Evolutionary conservation across 2,113 vertebrate species (phyloP).

Genomic region (Lepus europaeus): DNA sequence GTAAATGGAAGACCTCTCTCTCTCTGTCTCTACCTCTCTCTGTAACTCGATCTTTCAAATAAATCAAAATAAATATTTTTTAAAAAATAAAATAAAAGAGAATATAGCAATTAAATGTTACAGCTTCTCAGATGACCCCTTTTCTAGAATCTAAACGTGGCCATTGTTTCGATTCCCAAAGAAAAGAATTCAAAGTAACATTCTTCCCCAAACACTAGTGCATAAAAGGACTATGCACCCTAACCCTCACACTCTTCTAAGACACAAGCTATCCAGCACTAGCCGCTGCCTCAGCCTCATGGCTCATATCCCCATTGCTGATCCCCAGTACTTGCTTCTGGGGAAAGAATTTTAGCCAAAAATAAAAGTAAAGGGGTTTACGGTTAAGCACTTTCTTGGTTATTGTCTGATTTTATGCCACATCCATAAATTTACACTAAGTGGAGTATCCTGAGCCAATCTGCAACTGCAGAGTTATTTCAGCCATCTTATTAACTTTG

Average conservation of each 20-base stretch:
- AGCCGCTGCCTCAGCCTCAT: not conserved
- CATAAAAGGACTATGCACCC: not conserved
- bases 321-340: not conserved
- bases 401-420: not conserved
- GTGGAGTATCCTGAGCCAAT: not conserved
- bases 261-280: rapidly evolving
- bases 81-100: not conserved
- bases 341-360: not conserved
- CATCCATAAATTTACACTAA: not conserved
- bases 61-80: no score
- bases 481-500: not conserved
- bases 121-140: not conserved
- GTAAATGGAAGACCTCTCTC: no score
- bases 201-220: not conserved
- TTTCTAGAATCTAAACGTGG: not conserved
- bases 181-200: not conserved
- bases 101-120: not conserved
- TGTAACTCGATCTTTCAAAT: no score
- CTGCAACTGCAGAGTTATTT: not conserved
- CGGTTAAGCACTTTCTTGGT: not conserved
- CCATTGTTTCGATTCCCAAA: not conserved
- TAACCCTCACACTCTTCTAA: not conserved
- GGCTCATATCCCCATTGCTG: no score
- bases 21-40: no score
- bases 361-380: not conserved